Conservation (phyloP, 1,140 invertebrate species). For the Chlorops oryzae region DNA sequence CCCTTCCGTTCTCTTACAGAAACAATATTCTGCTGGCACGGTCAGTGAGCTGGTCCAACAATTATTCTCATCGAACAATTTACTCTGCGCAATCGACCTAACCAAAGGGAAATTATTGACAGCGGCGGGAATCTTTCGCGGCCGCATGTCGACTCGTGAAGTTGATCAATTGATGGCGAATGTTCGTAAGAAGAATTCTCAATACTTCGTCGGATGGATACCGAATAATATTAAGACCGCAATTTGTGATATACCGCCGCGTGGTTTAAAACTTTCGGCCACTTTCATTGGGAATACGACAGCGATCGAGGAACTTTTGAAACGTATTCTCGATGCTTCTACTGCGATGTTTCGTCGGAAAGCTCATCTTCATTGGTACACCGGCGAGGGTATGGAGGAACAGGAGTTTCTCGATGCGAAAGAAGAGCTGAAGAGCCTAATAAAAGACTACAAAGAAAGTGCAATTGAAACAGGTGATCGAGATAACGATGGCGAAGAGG, state of each 20-base stretch:
- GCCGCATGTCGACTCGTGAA: conserved; percentile 56
- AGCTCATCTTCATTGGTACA: conserved; percentile 74
- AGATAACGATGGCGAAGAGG: no score
- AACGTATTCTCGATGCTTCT: conserved; percentile 69
- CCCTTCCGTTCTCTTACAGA: no score
- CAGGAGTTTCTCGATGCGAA: conserved; percentile 72
- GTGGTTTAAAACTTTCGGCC: conserved; percentile 63
- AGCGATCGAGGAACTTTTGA: conserved; percentile 71
- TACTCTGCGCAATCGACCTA: conserved; percentile 73
- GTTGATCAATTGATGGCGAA: conserved; percentile 64
- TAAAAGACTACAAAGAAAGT: conserved; percentile 34
- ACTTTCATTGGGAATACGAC: conserved; percentile 67
- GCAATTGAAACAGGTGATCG: conserved; percentile 10
- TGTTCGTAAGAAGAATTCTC: conserved; percentile 65
- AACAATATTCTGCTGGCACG: conserved; percentile 61
- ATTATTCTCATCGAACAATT: conserved; percentile 68
- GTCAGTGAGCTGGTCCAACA: conserved; percentile 71
- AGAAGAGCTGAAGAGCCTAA: conserved; percentile 35
- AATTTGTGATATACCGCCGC: conserved; percentile 64
- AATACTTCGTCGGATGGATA: conserved; percentile 77
- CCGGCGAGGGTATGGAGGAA: conserved; percentile 76
- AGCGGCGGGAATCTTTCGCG: conserved; percentile 71
- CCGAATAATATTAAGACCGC: conserved; percentile 69
- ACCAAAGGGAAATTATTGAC: conserved; percentile 57
- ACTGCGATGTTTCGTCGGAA: conserved; percentile 71